Conservation (phyloP, 2,888 invertebrate genomes). For the Parnassius glacialis region DNA sequence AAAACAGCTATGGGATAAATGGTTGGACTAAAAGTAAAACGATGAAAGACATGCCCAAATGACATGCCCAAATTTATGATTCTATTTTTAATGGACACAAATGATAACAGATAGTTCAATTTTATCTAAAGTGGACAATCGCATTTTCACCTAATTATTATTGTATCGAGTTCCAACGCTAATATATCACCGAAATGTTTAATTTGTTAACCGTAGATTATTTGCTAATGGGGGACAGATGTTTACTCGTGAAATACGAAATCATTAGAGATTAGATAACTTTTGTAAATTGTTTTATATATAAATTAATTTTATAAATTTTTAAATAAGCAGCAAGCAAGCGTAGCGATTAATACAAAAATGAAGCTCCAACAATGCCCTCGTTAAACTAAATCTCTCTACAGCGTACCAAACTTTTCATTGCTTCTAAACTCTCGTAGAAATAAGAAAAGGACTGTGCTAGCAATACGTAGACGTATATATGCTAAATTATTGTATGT, state of each 20-base stretch:
- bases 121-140: conserved; percentile 23
- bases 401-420: too few species aligned
- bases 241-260: conserved; percentile 1
- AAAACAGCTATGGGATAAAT: background rate
- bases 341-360: too few species aligned
- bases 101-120: conserved; percentile 16
- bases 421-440: too few species aligned
- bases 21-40: background rate
- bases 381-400: too few species aligned
- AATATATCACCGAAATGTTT: conserved; percentile 16
- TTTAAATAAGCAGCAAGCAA: too few species aligned
- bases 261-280: background rate
- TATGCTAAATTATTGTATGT: too few species aligned
- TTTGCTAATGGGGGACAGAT: conserved; percentile 16
- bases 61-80: background rate
- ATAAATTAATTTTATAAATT: background rate
- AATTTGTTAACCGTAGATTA: conserved; percentile 14
- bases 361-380: too few species aligned
- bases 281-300: background rate
- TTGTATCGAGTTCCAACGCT: conserved; percentile 13
- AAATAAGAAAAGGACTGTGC: too few species aligned
- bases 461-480: too few species aligned
- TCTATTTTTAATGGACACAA: background rate
- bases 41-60: background rate
- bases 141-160: conserved; percentile 16